Conservation (phyloP, 2,113 vertebrate genomes). For the Otis tarda region DNA sequence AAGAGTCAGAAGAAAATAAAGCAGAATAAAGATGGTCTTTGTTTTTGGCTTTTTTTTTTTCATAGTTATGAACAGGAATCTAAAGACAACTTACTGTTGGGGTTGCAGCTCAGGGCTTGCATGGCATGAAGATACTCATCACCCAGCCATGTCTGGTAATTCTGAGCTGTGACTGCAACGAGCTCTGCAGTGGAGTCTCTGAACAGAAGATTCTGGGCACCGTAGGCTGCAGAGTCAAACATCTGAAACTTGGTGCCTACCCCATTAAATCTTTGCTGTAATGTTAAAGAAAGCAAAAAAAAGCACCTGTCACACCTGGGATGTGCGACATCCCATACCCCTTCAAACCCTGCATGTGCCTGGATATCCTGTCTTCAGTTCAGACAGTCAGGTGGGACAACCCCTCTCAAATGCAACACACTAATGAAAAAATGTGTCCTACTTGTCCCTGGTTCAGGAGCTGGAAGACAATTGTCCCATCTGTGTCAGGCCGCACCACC, state of each 20-base stretch:
- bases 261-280: slow-evolving; percentile 71
- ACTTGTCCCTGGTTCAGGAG: slow-evolving; percentile 87
- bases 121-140: slow-evolving; percentile 78
- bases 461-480: slow-evolving; percentile 75
- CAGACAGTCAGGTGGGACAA: not conserved
- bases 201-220: slow-evolving; percentile 83
- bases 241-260: slow-evolving; percentile 80
- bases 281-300: not conserved
- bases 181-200: slow-evolving; percentile 81
- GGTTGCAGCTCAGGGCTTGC: slow-evolving; percentile 84
- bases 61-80: not conserved
- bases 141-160: slow-evolving; percentile 87
- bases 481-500: slow-evolving; percentile 74
- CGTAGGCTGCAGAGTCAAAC: slow-evolving; percentile 81
- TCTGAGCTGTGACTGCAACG: slow-evolving; percentile 66
- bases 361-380: not conserved
- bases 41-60: not conserved
- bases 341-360: not conserved
- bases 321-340: not conserved
- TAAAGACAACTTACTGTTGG: slow-evolving; percentile 72
- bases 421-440: not conserved
- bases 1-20: not conserved
- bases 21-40: not conserved
- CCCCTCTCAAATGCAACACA: not conserved
- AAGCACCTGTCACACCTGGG: not conserved